Base-by-base conservation (phyloP, 2,797 vertebrate genomes). In the Amniataba percoides region DNA sequence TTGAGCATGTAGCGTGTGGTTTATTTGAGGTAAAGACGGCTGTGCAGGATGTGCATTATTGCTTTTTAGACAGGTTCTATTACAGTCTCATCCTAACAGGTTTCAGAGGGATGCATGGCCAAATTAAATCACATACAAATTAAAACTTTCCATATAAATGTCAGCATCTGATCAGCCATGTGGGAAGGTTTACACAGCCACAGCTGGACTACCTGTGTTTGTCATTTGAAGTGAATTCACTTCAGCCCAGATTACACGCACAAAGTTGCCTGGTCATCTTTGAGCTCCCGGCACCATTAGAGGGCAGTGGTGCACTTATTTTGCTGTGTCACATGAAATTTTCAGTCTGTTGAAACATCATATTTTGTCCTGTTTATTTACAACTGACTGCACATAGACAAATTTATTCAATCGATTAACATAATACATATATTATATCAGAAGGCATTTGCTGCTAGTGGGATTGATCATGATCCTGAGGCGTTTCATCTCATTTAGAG, bases 301-400 rank as follows among this genome's bases (percentile, higher is more conserved):
- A 83, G 92, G 89, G 90, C 88, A 85, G 84, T 80, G 86, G 75
- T 79, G 83, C 66, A 70, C 88, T 79, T 74, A 12, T 46, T 83
- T 60, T 66, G 13, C 7, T 25, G 11, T 21, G 36, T 23, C 4
- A 34, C 49, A 63, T 67, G 12, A 67, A 43, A 2, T 19, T 39
- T 4, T 40, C 10, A 70, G 8, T 64, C 12, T 39, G 4, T 16
- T 46, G 13, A 72, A 25, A 58, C 45, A 6, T 51, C 21, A 65
- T 8, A 40, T 59, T 66, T 77, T 57, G 9, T 52, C 49, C 12
- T 46, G 43, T 89, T 82, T 82, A 78, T 64, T 82, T 51, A 86
- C 59, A 77, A 58, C 18, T 59, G 15, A 71, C 82, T 25, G 13
- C 64, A 74, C 34, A 77, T 4, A 34, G 15, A 66, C 12, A 10